Percentiles rank a stretch among this genome's conserved stretches.
phyloP scores from a whole-genome alignment of 2,797 vertebrate species.

The Sciurus carolinensis region DNA sequence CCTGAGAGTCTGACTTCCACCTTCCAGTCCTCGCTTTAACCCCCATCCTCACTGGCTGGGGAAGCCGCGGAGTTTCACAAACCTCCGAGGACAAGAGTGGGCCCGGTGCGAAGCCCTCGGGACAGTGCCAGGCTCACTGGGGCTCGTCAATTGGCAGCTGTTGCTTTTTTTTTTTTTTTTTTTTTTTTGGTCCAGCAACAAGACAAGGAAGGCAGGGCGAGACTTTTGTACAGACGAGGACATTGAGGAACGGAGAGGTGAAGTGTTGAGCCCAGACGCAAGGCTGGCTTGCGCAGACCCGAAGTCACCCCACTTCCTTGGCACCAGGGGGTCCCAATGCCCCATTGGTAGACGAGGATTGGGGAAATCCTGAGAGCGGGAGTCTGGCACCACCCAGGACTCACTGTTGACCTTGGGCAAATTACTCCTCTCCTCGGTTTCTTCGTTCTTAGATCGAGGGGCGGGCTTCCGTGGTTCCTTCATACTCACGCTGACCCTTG shows the following conservation, averaged over 20 bases:
- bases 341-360: neutral
- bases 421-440: neutral
- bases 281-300: neutral
- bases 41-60: neutral
- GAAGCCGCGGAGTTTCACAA: neutral
- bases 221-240: neutral
- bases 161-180: neutral
- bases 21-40: slow-evolving; percentile 74
- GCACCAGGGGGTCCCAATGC: neutral
- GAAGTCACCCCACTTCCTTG: neutral
- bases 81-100: neutral
- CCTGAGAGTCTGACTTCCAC: neutral
- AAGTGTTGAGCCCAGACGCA: neutral
- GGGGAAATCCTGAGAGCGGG: neutral
- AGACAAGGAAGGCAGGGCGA: neutral
- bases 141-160: neutral
- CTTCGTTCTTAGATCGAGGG: neutral
- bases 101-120: neutral
- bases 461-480: neutral
- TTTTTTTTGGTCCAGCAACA: neutral
- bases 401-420: neutral
- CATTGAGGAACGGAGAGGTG: neutral
- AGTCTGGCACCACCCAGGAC: neutral
- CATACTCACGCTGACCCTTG: slow-evolving; percentile 12
- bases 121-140: neutral